Base-by-base conservation (phyloP, 2,888 invertebrate genomes). In the Eurois occulta region DNA sequence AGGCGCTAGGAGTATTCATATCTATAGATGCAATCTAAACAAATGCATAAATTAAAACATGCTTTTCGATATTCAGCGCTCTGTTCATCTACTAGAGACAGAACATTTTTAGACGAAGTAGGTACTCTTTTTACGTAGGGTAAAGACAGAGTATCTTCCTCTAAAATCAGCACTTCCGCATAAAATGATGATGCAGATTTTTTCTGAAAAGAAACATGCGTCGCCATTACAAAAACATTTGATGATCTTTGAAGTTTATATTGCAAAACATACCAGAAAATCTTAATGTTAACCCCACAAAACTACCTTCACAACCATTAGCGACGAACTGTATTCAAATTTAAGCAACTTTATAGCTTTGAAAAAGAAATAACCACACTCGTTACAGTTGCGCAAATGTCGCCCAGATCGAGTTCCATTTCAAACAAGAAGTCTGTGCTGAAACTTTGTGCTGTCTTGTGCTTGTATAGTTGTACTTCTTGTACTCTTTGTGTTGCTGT, bases 371-470 rank as follows among this genome's bases (percentile, higher is more conserved):
- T 77, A 86, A 88, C 70, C 46, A 68, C 67, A 71, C 71, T 79
- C 60, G 77, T 88, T 81, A 80, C 74, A 74, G 32, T 62, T 4
- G 58, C 65, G 70, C 73, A 70, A 70, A 72, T 72, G 73, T 84
- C 76, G 69, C 46, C 41, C 46, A 77, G 81, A 88, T 83, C 83
- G 72, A 85, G 80, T 88, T 85, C 60, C 62, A 35, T 81, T 83
- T 73, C 83, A 78, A 87, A 83, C 86, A 81, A 80, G 78, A 85
- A 85, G 75, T 60, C 79, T 64, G 65, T 75, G 46, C 70, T 65
- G 43, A 68, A 88, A 88, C 75, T 87, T 87, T 75, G 70, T 67
- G 73, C 74, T 48, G 73, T 75, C 72, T 82, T 72, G 73, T 86
- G n/a, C 80, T 75, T 79, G 85, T 66, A 60, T 83, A n/a, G 78